Conservation (phyloP, 2,888 invertebrate species). For the Diaprepes abbreviatus region DNA sequence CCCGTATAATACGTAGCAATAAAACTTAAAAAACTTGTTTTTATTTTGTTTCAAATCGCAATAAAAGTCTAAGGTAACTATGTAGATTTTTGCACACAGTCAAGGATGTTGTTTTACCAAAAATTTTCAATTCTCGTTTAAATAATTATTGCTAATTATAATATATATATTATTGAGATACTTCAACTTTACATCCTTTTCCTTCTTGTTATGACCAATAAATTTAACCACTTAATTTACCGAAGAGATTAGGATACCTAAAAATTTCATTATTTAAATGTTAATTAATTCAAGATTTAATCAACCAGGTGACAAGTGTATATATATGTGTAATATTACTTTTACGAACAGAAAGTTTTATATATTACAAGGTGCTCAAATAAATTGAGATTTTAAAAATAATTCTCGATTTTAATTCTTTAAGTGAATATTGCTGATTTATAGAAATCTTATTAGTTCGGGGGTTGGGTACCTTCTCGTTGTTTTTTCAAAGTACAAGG, state of each 20-base stretch:
- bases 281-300: slow-evolving; percentile 48
- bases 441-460: no score
- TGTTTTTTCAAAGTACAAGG: no score
- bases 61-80: slow-evolving; percentile 5
- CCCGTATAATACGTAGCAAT: neutral
- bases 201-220: slow-evolving; percentile 24
- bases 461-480: no score
- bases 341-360: slow-evolving; percentile 35
- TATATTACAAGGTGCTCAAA: slow-evolving; percentile 14
- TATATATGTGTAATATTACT: slow-evolving; percentile 23
- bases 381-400: no score
- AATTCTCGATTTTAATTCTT: no score
- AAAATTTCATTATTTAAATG: slow-evolving; percentile 46
- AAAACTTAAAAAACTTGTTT: slow-evolving; percentile 9
- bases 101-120: slow-evolving; percentile 15
- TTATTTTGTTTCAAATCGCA: slow-evolving; percentile 9
- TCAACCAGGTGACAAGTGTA: slow-evolving; percentile 44
- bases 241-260: slow-evolving; percentile 28
- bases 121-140: slow-evolving; percentile 16
- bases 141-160: slow-evolving; percentile 20
- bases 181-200: slow-evolving; percentile 23
- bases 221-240: slow-evolving; percentile 34
- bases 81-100: slow-evolving; percentile 7
- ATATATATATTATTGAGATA: slow-evolving; percentile 21
- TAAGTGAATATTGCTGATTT: no score